phyloP scores from a whole-genome alignment of 2,113 vertebrate species.

The Nannobrachium achirus region DNA sequence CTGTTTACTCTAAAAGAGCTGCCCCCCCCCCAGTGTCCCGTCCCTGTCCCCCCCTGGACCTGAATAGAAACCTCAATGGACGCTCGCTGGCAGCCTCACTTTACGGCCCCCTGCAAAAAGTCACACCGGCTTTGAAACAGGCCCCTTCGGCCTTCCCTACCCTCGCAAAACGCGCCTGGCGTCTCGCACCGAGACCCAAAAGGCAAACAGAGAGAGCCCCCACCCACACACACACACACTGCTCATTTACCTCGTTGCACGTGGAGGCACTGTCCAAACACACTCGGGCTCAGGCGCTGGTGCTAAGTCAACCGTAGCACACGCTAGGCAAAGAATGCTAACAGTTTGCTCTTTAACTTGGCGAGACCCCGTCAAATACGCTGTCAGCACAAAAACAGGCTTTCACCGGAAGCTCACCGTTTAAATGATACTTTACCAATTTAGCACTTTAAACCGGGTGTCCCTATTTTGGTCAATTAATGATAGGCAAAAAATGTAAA shows the following conservation, averaged over 20 bases:
- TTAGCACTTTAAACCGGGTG: too few relatives aligned
- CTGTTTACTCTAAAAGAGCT: slow-evolving; percentile 59
- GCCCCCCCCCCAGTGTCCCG: slow-evolving; percentile 17
- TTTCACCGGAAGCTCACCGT: slow-evolving; percentile 43
- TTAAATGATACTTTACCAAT: slow-evolving; percentile 15
- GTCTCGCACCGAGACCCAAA: slow-evolving; percentile 57
- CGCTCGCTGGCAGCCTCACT: slow-evolving; percentile 59
- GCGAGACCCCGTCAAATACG: slow-evolving; percentile 63
- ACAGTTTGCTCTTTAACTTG: slow-evolving; percentile 76
- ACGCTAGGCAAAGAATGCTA: slow-evolving; percentile 66
- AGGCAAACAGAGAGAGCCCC: slow-evolving; percentile 63
- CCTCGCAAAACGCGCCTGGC: slow-evolving; percentile 42
- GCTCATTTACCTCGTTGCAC: slow-evolving; percentile 40
- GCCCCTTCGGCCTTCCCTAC: slow-evolving; percentile 14
- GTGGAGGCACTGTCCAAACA: slow-evolving; percentile 59
- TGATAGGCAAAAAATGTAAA: too few relatives aligned
- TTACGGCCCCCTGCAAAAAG: slow-evolving; percentile 53
- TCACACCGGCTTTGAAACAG: slow-evolving; percentile 56
- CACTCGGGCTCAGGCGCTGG: slow-evolving; percentile 34
- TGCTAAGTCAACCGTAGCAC: slow-evolving; percentile 52
- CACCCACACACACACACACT: too few relatives aligned
- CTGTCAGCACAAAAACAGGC: slow-evolving; percentile 52
- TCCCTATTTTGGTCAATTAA: too few relatives aligned
- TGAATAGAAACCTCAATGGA: slow-evolving; percentile 38
- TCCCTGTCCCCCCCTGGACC: slow-evolving; percentile 48